Conservation (phyloP, 2,888 invertebrate species). For the Sericinus montela region DNA sequence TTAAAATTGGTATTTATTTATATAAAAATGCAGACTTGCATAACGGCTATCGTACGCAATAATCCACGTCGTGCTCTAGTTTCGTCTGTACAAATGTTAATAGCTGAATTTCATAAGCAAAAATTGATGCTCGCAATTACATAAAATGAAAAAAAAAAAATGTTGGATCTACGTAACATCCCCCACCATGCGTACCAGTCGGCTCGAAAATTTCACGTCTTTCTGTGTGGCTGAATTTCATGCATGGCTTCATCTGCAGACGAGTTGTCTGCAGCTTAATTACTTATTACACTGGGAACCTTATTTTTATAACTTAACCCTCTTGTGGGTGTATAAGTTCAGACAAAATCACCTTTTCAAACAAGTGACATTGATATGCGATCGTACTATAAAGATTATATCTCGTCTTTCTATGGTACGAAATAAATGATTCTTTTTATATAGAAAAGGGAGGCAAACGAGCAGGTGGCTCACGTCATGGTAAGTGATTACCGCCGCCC, state of each 20-base stretch:
- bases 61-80: constrained; percentile 12
- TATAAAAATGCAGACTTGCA: constrained; percentile 6
- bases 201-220: constrained; percentile 1
- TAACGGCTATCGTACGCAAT: constrained; percentile 13
- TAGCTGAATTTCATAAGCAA: constrained; percentile 17
- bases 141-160: constrained; percentile 13
- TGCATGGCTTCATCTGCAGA: constrained; percentile 1
- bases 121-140: constrained; percentile 14
- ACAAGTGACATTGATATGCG: too few relatives aligned
- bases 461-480: too few relatives aligned
- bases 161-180: constrained; percentile 9
- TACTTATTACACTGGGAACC: not conserved
- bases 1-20: too few relatives aligned
- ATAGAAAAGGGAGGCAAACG: too few relatives aligned
- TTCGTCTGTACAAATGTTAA: constrained; percentile 12
- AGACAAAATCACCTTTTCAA: constrained; percentile 4
- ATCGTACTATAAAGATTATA: too few relatives aligned
- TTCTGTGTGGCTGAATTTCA: constrained; percentile 7
- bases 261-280: not conserved
- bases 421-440: too few relatives aligned
- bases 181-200: not conserved
- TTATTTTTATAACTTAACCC: not conserved
- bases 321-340: not conserved
- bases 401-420: too few relatives aligned
- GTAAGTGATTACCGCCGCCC: too few relatives aligned